Conservation (phyloP, 2,888 invertebrate species). For the Stenchaetothrips biformis region DNA sequence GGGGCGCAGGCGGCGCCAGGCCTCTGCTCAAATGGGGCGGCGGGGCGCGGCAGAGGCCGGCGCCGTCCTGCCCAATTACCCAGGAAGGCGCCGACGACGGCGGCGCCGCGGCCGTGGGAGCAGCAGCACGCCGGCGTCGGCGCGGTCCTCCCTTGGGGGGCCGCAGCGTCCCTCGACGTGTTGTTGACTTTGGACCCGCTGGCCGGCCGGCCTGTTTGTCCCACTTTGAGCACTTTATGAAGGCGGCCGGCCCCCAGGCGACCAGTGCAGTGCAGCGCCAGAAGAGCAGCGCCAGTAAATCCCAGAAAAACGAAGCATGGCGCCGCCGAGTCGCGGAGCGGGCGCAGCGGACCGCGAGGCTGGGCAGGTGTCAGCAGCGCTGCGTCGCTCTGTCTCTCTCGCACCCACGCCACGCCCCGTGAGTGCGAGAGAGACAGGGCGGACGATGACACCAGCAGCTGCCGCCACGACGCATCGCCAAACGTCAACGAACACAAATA, state of each 20-base stretch:
- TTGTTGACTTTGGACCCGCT: background rate
- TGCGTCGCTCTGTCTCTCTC: no score
- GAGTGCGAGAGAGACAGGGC: background rate
- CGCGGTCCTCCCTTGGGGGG: background rate
- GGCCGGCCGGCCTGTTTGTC: background rate
- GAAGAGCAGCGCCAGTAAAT: background rate
- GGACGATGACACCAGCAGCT: background rate
- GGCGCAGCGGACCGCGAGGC: no score
- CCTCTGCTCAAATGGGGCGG: background rate
- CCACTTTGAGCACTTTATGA: background rate
- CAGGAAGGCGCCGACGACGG: background rate
- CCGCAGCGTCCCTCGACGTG: background rate
- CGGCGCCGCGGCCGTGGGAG: background rate
- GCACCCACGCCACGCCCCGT: no score
- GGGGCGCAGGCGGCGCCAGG: background rate
- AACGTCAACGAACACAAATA: no score
- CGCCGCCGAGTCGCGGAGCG: background rate
- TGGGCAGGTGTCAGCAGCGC: no score
- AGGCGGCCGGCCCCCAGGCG: no score
- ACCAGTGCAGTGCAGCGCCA: no score
- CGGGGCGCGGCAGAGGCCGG: background rate
- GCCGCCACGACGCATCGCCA: no score
- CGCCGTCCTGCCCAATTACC: constrained; percentile 10
- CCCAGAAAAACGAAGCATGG: background rate
- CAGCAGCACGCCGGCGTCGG: background rate